A percentile compares a stretch with the other conserved stretches of the same genome.
Conservation (phyloP, 2,888 invertebrate species). For the Lepidocyrtinus sp. region DNA sequence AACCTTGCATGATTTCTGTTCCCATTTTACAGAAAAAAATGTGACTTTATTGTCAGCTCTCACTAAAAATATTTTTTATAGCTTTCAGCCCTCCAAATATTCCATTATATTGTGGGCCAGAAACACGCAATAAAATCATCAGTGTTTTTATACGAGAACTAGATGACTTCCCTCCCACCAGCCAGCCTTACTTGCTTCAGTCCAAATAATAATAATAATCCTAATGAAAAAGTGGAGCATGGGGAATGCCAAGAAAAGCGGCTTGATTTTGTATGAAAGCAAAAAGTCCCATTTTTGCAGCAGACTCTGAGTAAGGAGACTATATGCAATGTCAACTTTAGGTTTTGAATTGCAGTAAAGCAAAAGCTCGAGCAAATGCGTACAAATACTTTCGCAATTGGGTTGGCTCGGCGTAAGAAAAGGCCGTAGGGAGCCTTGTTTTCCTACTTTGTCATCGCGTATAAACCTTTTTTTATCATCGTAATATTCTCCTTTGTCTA, state of each 20-base stretch:
- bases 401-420: conserved; percentile 35
- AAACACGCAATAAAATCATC: conserved; percentile 56
- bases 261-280: neutral
- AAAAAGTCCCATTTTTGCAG: too few species aligned
- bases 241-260: neutral
- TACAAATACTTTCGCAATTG: too few species aligned
- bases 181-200: too few species aligned
- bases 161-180: neutral
- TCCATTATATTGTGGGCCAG: conserved; percentile 21
- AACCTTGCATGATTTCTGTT: neutral
- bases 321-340: too few species aligned
- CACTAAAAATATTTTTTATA: neutral
- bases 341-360: too few species aligned
- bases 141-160: conserved; percentile 17
- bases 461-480: too few species aligned
- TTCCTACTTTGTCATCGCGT: conserved; percentile 32
- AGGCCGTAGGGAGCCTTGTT: conserved; percentile 40
- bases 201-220: neutral
- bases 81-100: neutral
- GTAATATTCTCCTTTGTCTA: neutral
- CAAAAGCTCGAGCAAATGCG: too few species aligned
- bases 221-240: neutral
- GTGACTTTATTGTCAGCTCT: neutral
- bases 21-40: neutral
- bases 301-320: too few species aligned